Evolutionary conservation across 2,888 invertebrate species (phyloP), one percentile per base, ranked within the genome.

Genomic region (Thymelicus acteon): DNA sequence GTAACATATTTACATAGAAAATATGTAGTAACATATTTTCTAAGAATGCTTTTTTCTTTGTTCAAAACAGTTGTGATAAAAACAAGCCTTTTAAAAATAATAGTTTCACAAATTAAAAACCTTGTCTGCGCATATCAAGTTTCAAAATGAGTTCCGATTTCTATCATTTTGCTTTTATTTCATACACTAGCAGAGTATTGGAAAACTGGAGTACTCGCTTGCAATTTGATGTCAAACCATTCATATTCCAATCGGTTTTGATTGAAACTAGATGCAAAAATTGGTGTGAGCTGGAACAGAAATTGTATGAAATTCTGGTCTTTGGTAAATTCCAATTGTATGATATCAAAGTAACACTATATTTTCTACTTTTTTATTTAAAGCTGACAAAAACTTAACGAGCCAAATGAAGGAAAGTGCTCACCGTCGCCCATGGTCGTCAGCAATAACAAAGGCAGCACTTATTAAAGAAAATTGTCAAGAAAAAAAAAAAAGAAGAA

Each of bases 221-320:
- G 61, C 68, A 62, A 68, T 68, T 68, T 68, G 47, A 62, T 68
- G 54, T 44, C 61, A 54, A 60, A 54, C 61, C 52, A 54, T 68
- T 68, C 54, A 68, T 57, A 44, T 61, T 61, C 67, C 60, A 49
- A 61, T 54, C 54, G 67, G 31, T 61, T 67, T 61, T 67, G 60
- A 67, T 67, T 67, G 67, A 24, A 54, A 54, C 52, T 67, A 52
- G n/a, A 52, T 58, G 58, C 31, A 40, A 66, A 66, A 58, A 66
- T 66, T 57, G 24, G 10, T 58, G 66, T 37, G 7, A 31, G 19
- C 47, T 57, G 54, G 7, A 19, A 24, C 8, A 24, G 54, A 54
- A 54, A 54, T 54, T 24, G 24, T 24, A 54, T 24, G 6, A 24
- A 54, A 54, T 54, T 24, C 54, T n/a, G 24, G 12, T 54, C 54